Conservation (phyloP, 2,113 vertebrate genomes). For the Centropus bengalensis region DNA sequence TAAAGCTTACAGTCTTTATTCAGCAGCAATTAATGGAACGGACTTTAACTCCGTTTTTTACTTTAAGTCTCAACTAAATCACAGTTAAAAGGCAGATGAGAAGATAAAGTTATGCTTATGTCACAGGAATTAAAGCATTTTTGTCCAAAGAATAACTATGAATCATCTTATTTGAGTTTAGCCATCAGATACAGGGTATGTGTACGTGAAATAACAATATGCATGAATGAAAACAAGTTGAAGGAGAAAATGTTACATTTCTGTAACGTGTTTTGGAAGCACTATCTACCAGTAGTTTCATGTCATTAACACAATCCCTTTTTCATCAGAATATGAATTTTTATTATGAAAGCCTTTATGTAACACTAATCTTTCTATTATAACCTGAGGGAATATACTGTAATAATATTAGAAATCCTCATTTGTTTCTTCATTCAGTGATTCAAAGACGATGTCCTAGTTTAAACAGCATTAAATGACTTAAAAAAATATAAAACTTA, state of each 20-base stretch:
- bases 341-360: slow-evolving; percentile 17
- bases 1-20: background rate
- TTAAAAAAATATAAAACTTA: background rate
- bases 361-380: slow-evolving; percentile 34
- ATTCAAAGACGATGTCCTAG: background rate
- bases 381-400: slow-evolving; percentile 1
- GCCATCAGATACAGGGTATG: background rate
- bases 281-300: background rate
- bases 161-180: background rate
- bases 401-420: slow-evolving; percentile 26
- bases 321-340: slow-evolving; percentile 40
- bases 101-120: background rate
- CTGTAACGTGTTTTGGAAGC: background rate
- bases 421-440: slow-evolving; percentile 11
- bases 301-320: background rate
- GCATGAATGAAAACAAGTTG: background rate
- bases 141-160: background rate
- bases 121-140: background rate
- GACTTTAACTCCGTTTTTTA: background rate
- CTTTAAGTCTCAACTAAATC: background rate
- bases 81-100: slow-evolving; percentile 1
- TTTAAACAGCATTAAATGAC: slow-evolving; percentile 7
- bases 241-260: background rate
- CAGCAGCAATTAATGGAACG: background rate
- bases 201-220: background rate